Percentiles rank a stretch among this genome's conserved stretches.
These are phyloP conservation scores for Pseudomyrmex gracilis DNA, from an alignment of 1,140 invertebrate species.

Conservation along the genomic window DNA sequence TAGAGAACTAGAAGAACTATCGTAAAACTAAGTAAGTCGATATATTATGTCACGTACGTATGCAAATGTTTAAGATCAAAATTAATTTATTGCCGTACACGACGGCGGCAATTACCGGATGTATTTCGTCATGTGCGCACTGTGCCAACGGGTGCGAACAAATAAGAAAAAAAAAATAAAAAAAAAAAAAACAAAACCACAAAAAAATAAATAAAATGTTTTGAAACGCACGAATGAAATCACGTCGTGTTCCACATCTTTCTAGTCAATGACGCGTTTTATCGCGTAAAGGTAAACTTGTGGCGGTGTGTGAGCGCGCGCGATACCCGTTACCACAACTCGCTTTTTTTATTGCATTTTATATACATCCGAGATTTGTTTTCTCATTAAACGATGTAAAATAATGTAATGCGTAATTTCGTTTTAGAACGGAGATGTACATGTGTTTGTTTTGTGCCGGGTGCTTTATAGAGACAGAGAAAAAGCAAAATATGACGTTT, in stretches of 20 bases:
- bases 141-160: not conserved
- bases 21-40: too few species aligned
- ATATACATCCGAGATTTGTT: not conserved
- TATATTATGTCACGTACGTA: too few species aligned
- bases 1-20: too few species aligned
- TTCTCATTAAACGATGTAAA: not conserved
- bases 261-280: constrained; percentile 41
- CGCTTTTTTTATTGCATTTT: constrained; percentile 48
- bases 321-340: constrained; percentile 54
- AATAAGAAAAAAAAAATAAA: too few species aligned
- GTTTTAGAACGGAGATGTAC: too few species aligned
- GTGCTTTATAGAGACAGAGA: not conserved
- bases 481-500: too few species aligned
- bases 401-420: too few species aligned
- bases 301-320: constrained; percentile 18
- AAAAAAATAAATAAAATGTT: constrained; percentile 43
- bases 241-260: constrained; percentile 20
- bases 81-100: constrained; percentile 27
- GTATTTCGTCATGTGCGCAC: constrained; percentile 18
- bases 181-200: too few species aligned
- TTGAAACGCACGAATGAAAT: constrained; percentile 50
- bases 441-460: too few species aligned
- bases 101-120: not conserved
- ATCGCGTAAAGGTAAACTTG: not conserved
- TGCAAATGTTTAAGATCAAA: not conserved